phyloP scores from a whole-genome alignment of 2,113 vertebrate species.

The Nibea albiflora region DNA sequence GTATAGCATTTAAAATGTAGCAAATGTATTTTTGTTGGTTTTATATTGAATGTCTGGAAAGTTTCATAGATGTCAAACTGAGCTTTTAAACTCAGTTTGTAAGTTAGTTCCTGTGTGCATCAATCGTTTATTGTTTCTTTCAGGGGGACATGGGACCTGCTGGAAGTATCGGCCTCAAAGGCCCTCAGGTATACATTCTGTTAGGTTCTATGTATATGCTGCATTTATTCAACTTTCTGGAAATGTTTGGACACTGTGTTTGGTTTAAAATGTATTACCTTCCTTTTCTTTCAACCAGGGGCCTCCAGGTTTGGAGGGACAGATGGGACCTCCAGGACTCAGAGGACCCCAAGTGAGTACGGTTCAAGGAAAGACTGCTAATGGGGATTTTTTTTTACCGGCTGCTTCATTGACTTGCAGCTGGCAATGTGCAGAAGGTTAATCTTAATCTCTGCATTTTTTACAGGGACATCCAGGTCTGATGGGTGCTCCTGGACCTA shows the following conservation, averaged over 20 bases:
- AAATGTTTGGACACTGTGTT: conserved; percentile 38
- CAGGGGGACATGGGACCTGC: conserved; percentile 88
- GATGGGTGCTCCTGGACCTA: conserved; percentile 83
- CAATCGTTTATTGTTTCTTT: conserved; percentile 41
- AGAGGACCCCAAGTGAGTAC: conserved; percentile 85
- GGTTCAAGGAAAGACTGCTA: neutral
- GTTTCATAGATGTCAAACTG: neutral
- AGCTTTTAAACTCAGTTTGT: neutral
- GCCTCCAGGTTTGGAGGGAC: conserved; percentile 87
- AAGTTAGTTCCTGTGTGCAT: neutral
- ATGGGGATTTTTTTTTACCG: neutral
- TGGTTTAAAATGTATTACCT: conserved; percentile 3
- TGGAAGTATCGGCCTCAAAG: conserved; percentile 81
- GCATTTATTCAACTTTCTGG: neutral
- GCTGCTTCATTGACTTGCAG: conserved; percentile 1
- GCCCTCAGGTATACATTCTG: conserved; percentile 83
- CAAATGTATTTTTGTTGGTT: neutral
- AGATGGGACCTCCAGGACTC: conserved; percentile 81
- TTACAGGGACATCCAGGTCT: conserved; percentile 84
- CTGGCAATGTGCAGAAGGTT: neutral
- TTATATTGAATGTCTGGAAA: neutral
- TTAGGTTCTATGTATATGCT: neutral
- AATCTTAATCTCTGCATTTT: neutral
- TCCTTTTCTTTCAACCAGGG: conserved; percentile 80
- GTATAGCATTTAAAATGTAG: neutral